phyloP scores from a whole-genome alignment of 2,888 invertebrate genomes.

The Galeruca laticollis region DNA sequence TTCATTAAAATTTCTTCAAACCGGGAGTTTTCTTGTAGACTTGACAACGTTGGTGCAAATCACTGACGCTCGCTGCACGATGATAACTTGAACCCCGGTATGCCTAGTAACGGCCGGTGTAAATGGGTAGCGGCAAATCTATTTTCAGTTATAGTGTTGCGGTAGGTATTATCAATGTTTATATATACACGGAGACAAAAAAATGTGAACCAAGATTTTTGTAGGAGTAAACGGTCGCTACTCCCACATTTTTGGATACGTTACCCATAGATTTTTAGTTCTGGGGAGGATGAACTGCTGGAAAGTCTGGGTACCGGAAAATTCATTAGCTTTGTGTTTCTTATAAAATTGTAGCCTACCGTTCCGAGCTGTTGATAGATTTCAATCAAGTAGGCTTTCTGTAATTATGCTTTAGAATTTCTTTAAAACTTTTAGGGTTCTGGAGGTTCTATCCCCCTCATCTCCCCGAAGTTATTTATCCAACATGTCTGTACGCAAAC shows the following conservation, averaged over 20 bases:
- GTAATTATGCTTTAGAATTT: too few species aligned
- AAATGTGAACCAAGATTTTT: neutral
- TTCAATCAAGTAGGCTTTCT: too few species aligned
- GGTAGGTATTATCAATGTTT: constrained; percentile 10
- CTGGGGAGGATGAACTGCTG: too few species aligned
- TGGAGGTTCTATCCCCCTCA: too few species aligned
- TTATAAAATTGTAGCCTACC: too few species aligned
- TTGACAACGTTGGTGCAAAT: neutral
- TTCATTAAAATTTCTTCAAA: neutral
- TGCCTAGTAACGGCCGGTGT: constrained; percentile 30
- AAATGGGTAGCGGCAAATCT: constrained; percentile 36
- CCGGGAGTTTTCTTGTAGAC: neutral
- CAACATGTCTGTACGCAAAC: too few species aligned
- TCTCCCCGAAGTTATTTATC: too few species aligned
- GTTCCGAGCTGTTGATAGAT: too few species aligned
- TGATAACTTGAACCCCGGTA: constrained; percentile 36
- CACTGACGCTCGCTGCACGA: constrained; percentile 12
- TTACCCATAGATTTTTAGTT: too few species aligned
- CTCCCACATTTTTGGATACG: neutral
- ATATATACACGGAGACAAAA: constrained; percentile 7
- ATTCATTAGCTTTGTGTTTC: too few species aligned
- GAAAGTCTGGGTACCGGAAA: too few species aligned
- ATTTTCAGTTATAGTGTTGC: constrained; percentile 32
- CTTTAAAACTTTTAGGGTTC: too few species aligned
- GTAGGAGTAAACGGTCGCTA: constrained; percentile 5